phyloP scores from a whole-genome alignment of 2,113 vertebrate genomes.

The Callocephalon fimbriatum region DNA sequence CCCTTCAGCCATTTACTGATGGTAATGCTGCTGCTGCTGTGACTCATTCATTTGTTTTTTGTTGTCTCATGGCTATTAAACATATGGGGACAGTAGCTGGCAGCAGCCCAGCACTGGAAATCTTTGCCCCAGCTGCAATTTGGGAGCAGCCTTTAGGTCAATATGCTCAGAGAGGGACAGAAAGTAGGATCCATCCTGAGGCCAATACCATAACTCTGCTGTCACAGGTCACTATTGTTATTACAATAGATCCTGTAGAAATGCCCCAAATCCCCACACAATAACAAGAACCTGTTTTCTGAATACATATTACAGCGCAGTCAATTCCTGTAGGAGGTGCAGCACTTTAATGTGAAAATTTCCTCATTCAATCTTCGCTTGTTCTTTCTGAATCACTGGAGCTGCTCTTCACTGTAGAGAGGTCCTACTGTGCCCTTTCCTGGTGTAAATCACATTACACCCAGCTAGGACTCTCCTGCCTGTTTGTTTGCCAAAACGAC shows the following conservation, averaged over 20 bases:
- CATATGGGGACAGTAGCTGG: background rate
- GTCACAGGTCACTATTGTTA: background rate
- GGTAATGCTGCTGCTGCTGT: background rate
- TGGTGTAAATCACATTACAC: constrained; percentile 30
- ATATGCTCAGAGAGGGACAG: background rate
- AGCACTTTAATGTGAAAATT: constrained; percentile 31
- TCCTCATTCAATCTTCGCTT: constrained; percentile 9
- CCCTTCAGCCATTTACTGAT: background rate
- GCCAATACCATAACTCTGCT: background rate
- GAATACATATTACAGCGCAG: background rate
- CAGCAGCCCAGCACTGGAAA: background rate
- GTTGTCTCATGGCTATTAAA: background rate
- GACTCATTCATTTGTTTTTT: background rate
- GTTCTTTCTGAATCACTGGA: constrained; percentile 29
- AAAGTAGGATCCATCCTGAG: background rate
- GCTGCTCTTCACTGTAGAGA: background rate
- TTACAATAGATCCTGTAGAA: background rate
- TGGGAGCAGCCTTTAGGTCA: background rate
- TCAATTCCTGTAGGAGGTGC: constrained; percentile 19
- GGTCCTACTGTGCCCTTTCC: constrained; percentile 22
- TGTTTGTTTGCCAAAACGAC: background rate
- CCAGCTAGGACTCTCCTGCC: background rate
- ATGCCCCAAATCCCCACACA: background rate
- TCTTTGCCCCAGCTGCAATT: background rate
- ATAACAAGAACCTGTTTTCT: constrained; percentile 1